Percentiles rank a stretch among this genome's conserved stretches.
These are phyloP conservation scores for Onthophagus sagittarius DNA, from an alignment of 2,888 invertebrate species.

Conservation along the genomic window DNA sequence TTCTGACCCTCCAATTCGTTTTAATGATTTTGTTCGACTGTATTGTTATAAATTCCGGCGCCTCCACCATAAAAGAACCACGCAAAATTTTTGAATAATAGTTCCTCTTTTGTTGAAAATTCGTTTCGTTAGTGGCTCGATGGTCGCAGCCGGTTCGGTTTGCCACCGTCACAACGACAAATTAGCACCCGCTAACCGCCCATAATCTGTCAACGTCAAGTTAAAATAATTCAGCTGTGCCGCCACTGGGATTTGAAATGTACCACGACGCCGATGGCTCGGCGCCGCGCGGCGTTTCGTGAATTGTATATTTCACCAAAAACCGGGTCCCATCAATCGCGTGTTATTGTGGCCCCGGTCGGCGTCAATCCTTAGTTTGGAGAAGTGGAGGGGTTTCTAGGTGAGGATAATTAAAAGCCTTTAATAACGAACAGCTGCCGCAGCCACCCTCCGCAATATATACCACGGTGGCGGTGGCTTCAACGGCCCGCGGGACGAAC, in stretches of 20 bases:
- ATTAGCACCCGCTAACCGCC: background rate
- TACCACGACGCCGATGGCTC: background rate
- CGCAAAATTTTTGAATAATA: background rate
- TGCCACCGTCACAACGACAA: background rate
- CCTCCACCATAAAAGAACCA: too few relatives aligned
- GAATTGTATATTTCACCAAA: background rate
- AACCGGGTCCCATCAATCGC: background rate
- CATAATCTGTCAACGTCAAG: background rate
- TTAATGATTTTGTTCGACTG: too few relatives aligned
- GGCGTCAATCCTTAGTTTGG: background rate
- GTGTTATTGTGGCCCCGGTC: background rate
- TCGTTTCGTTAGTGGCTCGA: background rate
- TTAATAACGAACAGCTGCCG: conserved; percentile 11
- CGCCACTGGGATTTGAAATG: background rate
- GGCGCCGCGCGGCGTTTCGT: background rate
- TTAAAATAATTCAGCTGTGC: background rate
- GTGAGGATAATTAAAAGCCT: conserved; percentile 10
- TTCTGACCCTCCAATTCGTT: too few relatives aligned
- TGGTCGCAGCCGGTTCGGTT: background rate
- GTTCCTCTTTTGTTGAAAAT: background rate
- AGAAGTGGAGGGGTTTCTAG: background rate
- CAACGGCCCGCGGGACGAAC: background rate
- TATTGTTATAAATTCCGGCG: too few relatives aligned
- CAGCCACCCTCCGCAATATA: conserved; percentile 1
- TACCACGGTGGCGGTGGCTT: conserved; percentile 2